These are phyloP conservation scores for Gracilinanus agilis DNA, from an alignment of 2,113 vertebrate genomes.

Conservation along the genomic window DNA sequence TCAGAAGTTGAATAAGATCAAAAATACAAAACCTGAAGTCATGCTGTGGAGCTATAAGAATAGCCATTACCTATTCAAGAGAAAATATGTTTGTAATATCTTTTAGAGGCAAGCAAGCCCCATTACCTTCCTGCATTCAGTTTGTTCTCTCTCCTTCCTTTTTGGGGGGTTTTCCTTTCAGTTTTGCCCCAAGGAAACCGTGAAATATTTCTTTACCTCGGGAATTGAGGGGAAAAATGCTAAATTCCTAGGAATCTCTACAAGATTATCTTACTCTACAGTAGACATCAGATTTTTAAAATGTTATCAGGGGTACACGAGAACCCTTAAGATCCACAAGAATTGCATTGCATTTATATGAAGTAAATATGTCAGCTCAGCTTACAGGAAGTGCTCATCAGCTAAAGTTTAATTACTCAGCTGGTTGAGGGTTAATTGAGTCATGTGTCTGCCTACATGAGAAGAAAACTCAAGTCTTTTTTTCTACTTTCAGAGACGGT, in stretches of 20 bases:
- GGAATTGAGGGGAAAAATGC: neutral
- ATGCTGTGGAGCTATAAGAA: neutral
- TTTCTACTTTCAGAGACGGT: neutral
- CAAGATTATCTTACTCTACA: neutral
- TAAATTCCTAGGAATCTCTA: neutral
- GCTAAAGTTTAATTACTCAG: neutral
- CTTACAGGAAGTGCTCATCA: neutral
- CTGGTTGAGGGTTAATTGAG: neutral
- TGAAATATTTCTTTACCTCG: neutral
- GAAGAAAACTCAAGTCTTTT: neutral
- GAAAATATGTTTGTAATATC: neutral
- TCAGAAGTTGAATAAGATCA: neutral
- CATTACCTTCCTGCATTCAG: neutral
- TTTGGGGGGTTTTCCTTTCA: neutral
- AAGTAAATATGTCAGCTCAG: neutral
- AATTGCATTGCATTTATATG: neutral
- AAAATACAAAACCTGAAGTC: neutral
- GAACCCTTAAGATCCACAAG: neutral
- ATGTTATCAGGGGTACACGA: neutral
- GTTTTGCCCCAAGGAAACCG: neutral
- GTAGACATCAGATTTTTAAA: neutral
- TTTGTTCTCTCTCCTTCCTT: neutral
- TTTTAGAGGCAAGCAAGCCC: neutral
- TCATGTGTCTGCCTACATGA: neutral
- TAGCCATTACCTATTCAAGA: neutral